A percentile compares a stretch with the other conserved stretches of the same genome.
Conservation (phyloP, 2,888 invertebrate genomes). For the Stratiomys singularior region DNA sequence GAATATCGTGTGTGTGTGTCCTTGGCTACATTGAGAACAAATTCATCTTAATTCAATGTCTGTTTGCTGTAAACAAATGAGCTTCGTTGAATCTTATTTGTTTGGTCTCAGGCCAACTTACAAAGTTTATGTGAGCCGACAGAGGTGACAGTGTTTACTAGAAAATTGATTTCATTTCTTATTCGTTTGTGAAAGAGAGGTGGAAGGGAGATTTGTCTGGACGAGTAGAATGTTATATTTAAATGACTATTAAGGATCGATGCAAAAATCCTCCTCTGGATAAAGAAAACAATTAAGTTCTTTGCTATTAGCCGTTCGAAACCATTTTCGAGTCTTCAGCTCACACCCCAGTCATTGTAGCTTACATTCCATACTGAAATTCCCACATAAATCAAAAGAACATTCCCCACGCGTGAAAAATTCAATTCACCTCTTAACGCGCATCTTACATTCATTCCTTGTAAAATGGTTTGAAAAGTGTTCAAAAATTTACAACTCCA, state of each 20-base stretch:
- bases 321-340: too few relatives aligned
- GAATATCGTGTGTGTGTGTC: slow-evolving; percentile 6
- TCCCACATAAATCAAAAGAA: slow-evolving; percentile 19
- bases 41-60: slow-evolving; percentile 35
- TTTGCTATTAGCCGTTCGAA: too few relatives aligned
- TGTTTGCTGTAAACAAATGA: slow-evolving; percentile 43
- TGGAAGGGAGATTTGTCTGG: neutral
- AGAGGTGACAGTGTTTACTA: slow-evolving; percentile 9
- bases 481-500: slow-evolving; percentile 52
- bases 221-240: too few relatives aligned
- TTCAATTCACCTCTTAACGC: slow-evolving; percentile 2
- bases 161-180: slow-evolving; percentile 2
- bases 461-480: slow-evolving; percentile 48
- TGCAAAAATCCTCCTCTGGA: too few relatives aligned
- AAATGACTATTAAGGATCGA: too few relatives aligned
- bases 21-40: slow-evolving; percentile 18
- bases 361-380: neutral
- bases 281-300: too few relatives aligned
- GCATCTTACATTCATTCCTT: slow-evolving; percentile 30
- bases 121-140: neutral
- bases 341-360: too few relatives aligned
- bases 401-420: neutral
- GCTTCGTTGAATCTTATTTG: slow-evolving; percentile 25
- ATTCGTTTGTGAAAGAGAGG: neutral
- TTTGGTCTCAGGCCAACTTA: neutral